These are phyloP conservation scores for Adelphocoris suturalis DNA, from an alignment of 2,888 invertebrate species.

Conservation along the genomic window DNA sequence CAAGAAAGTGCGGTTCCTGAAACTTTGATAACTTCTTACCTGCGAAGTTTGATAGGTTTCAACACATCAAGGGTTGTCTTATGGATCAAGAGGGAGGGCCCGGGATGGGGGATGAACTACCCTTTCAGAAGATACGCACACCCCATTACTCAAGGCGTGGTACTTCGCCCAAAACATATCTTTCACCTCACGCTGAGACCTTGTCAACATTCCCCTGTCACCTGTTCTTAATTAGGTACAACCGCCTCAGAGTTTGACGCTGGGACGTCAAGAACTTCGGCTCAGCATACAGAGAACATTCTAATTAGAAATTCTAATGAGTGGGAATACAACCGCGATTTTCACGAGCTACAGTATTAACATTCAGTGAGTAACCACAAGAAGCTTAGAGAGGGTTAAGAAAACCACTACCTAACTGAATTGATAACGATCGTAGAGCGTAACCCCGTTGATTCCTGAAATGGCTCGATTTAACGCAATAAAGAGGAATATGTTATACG, in stretches of 20 bases:
- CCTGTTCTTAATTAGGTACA: constrained; percentile 63
- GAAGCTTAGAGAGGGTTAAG: constrained; percentile 15
- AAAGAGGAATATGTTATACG: not conserved
- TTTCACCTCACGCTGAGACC: constrained; percentile 56
- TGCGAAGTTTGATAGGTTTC: constrained; percentile 73
- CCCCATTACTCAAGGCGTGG: constrained; percentile 49
- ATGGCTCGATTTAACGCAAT: not conserved
- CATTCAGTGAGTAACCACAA: constrained; percentile 36
- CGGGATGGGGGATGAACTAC: constrained; percentile 47
- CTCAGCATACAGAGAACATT: constrained; percentile 34
- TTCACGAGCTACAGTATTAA: constrained; percentile 10
- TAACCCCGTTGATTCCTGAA: not conserved
- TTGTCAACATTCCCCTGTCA: constrained; percentile 64
- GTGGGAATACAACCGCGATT: constrained; percentile 34
- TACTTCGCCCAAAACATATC: constrained; percentile 34
- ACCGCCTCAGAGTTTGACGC: constrained; percentile 52
- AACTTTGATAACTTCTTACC: constrained; percentile 74
- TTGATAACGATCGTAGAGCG: not conserved
- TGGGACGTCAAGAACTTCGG: constrained; percentile 42
- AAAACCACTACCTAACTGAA: constrained; percentile 18
- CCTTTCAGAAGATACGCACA: constrained; percentile 57
- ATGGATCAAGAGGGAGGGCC: constrained; percentile 19
- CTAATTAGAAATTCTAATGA: constrained; percentile 62
- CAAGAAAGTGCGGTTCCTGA: constrained; percentile 34
- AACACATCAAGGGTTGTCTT: constrained; percentile 72